phyloP scores from a whole-genome alignment of 2,888 invertebrate species.

The Drosophila mulleri region DNA sequence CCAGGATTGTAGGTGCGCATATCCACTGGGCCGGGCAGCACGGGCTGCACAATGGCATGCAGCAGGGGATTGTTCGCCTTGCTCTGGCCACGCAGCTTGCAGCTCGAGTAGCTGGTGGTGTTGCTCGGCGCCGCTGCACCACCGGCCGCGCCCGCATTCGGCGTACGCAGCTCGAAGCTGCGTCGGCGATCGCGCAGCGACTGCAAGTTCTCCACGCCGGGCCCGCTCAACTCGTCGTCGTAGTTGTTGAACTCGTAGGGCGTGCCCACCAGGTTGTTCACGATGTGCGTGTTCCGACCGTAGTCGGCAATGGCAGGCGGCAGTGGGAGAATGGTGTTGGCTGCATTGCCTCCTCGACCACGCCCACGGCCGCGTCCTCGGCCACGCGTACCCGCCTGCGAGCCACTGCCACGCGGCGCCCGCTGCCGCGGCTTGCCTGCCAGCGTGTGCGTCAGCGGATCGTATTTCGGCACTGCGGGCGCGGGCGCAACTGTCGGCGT shows the following conservation, averaged over 20 bases:
- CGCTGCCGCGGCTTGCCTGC: constrained; percentile 83
- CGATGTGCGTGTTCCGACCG: constrained; percentile 86
- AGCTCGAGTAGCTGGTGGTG: constrained; percentile 70
- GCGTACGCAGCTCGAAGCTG: constrained; percentile 88
- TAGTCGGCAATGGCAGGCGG: constrained; percentile 85
- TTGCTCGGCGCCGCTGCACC: constrained; percentile 12
- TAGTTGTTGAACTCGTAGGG: constrained; percentile 94
- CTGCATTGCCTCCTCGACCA: constrained; percentile 84
- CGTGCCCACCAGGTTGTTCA: constrained; percentile 93
- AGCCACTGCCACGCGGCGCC: constrained; percentile 82
- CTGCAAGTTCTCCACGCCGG: constrained; percentile 91
- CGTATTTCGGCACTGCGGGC: constrained; percentile 68
- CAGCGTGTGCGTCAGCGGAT: constrained; percentile 79
- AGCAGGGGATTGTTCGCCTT: constrained; percentile 84
- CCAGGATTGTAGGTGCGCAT: constrained; percentile 93
- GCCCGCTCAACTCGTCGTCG: constrained; percentile 92
- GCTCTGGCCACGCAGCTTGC: constrained; percentile 75
- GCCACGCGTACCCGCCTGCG: constrained; percentile 69
- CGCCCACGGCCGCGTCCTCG: constrained; percentile 85
- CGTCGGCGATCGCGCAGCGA: constrained; percentile 92
- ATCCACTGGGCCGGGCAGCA: constrained; percentile 94
- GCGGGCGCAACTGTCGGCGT: constrained; percentile 31
- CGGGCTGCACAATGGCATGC: constrained; percentile 86
- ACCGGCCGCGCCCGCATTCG: constrained; percentile 32
- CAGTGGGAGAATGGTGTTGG: constrained; percentile 74